Evolutionary conservation across 2,797 vertebrate species (phyloP), one percentile per base, ranked within the genome.

Genomic region (Melanotaenia parkinsoni): DNA sequence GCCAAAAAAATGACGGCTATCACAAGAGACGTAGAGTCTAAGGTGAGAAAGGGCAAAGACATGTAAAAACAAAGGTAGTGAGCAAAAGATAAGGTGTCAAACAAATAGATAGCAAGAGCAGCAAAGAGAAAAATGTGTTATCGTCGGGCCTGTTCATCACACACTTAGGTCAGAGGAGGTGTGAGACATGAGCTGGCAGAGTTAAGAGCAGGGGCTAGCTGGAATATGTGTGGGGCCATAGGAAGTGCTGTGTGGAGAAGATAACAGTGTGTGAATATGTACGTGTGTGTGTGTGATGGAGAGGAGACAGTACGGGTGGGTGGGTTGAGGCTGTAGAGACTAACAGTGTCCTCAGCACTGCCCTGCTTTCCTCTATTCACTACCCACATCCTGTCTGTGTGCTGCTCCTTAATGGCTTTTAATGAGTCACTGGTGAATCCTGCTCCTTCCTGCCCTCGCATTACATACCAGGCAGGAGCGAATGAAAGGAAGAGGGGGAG

Each of bases 351-450:
- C 88, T 86, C 88, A 82, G 90, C 89, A 85, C 90, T 92, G 92
- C 91, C 93, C 92, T 80, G 86, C 90, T 92, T 95, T 95, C 95
- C 94, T 95, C 91, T 94, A 95, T 94, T 93, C 94, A 94, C 94
- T 93, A 84, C 86, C 86, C 83, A 65, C 86, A 92, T 95, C 95
- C 94, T 95, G 94, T 91, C 90, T 90, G 83, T 86, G 85, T 74
- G 85, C 75, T 87, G 92, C 82, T 83, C 74, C 93, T 93, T 93
- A 93, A 95, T 93, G 93, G 89, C 85, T 80, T 92, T 92, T 94
- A 93, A 92, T 94, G 92, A 93, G 92, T 88, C 91, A 92, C 88
- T 43, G 70, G 89, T 91, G 81, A 83, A 91, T 92, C 91, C 82
- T 60, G 77, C 78, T 82, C 76, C 84, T 94, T 95, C 95, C 95